Evolutionary conservation across 2,888 invertebrate genomes (phyloP).

Genomic region (Philereme vetulata): DNA sequence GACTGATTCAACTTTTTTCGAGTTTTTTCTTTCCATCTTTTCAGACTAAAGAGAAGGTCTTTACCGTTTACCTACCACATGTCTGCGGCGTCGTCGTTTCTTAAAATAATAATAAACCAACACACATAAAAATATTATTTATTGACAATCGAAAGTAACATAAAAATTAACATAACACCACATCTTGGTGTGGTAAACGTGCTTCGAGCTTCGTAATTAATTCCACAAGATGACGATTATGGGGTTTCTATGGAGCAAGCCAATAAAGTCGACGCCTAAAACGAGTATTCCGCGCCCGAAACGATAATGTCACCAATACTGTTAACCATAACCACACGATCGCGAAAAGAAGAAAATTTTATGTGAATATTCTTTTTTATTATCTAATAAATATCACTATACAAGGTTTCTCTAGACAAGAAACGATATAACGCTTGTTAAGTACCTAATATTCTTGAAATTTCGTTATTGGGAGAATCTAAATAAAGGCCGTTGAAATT

Average conservation of each 20-base stretch:
- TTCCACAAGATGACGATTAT: slow-evolving; percentile 71
- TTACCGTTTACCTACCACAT: no score
- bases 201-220: slow-evolving; percentile 57
- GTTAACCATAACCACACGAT: slow-evolving; percentile 47
- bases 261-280: slow-evolving; percentile 65
- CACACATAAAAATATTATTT: slow-evolving; percentile 47
- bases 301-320: slow-evolving; percentile 33
- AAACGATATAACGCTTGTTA: no score
- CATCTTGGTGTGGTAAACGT: slow-evolving; percentile 50
- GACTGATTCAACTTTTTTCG: no score
- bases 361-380: slow-evolving; percentile 17
- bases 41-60: no score
- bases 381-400: no score
- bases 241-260: slow-evolving; percentile 63
- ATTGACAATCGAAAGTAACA: slow-evolving; percentile 50
- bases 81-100: no score
- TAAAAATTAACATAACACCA: slow-evolving; percentile 65
- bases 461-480: no score
- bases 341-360: slow-evolving; percentile 51
- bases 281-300: slow-evolving; percentile 47
- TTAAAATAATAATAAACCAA: slow-evolving; percentile 11
- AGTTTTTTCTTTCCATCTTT: no score
- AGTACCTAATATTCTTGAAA: no score
- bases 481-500: no score
- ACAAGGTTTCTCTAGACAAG: no score